phyloP scores from a whole-genome alignment of 2,797 vertebrate species.

The Trachurus trachurus region DNA sequence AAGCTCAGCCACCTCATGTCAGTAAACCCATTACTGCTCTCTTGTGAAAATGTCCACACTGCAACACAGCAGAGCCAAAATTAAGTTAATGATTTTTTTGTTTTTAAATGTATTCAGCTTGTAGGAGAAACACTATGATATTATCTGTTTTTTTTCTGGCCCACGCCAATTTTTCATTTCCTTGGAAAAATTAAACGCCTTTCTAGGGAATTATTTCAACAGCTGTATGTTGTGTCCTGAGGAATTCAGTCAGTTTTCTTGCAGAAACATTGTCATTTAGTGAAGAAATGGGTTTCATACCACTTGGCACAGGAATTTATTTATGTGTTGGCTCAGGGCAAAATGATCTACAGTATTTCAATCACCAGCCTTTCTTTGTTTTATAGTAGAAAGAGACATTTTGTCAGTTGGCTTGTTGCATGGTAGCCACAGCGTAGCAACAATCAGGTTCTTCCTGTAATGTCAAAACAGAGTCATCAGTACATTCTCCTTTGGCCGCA shows the following conservation, averaged over 20 bases:
- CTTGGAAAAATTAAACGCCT: not conserved
- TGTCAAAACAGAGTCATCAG: not conserved
- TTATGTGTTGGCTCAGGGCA: slow-evolving; percentile 6
- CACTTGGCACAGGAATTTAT: slow-evolving; percentile 30
- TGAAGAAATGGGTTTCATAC: slow-evolving; percentile 11
- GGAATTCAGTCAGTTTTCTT: slow-evolving; percentile 5
- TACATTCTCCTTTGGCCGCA: not conserved
- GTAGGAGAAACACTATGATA: not conserved
- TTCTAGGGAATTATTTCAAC: not conserved
- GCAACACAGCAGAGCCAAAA: not conserved
- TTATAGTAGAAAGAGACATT: not conserved
- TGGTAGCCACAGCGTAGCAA: slow-evolving; percentile 2
- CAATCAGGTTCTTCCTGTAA: not conserved
- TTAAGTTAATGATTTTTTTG: not conserved
- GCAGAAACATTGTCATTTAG: not conserved
- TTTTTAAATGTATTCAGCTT: not conserved
- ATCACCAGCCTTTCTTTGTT: slow-evolving; percentile 17
- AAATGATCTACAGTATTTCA: not conserved
- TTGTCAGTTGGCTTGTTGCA: slow-evolving; percentile 19
- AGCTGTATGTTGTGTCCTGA: not conserved
- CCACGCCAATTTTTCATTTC: not conserved
- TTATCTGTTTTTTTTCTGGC: not conserved
- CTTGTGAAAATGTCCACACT: not conserved
- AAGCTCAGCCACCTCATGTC: not conserved
- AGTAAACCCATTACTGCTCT: not conserved